Conservation (phyloP, 2,113 vertebrate genomes). For the Gnathonemus echidnorhynchus region DNA sequence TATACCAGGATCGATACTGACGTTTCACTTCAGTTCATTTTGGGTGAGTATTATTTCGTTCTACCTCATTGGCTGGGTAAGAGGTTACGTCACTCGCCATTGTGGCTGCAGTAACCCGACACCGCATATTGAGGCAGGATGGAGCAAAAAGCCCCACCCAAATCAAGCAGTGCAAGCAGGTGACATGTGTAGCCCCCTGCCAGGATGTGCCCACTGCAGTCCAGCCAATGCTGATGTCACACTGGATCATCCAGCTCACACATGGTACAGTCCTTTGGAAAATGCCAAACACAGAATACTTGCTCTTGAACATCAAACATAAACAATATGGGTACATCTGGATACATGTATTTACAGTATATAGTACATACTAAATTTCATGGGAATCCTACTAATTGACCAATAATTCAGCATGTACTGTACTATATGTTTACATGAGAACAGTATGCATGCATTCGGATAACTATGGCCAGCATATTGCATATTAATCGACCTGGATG, state of each 20-base stretch:
- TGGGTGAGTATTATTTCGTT: not conserved
- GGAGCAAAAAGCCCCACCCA: not conserved
- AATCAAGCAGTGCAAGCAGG: not conserved
- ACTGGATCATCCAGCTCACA: slow-evolving; percentile 10
- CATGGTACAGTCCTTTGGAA: slow-evolving; percentile 25
- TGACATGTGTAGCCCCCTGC: not conserved
- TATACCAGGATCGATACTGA: not conserved
- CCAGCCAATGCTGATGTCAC: not conserved
- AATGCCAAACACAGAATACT: slow-evolving; percentile 40
- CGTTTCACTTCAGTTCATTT: not conserved
- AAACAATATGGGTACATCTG: no score
- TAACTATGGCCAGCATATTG: not conserved
- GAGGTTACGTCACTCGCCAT: not conserved
- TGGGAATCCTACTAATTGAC: not conserved
- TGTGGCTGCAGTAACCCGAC: not conserved
- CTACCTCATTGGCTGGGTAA: not conserved
- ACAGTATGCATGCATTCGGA: not conserved
- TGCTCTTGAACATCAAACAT: not conserved
- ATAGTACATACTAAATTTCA: no score
- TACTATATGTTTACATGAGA: not conserved
- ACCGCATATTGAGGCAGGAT: not conserved
- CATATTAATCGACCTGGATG: not conserved
- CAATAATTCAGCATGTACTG: not conserved
- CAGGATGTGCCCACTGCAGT: not conserved
- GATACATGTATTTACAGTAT: no score